Percentiles rank a stretch among this genome's conserved stretches.
These are phyloP conservation scores for Rallus limicola DNA, from an alignment of 2,113 vertebrate genomes.

Conservation along the genomic window DNA sequence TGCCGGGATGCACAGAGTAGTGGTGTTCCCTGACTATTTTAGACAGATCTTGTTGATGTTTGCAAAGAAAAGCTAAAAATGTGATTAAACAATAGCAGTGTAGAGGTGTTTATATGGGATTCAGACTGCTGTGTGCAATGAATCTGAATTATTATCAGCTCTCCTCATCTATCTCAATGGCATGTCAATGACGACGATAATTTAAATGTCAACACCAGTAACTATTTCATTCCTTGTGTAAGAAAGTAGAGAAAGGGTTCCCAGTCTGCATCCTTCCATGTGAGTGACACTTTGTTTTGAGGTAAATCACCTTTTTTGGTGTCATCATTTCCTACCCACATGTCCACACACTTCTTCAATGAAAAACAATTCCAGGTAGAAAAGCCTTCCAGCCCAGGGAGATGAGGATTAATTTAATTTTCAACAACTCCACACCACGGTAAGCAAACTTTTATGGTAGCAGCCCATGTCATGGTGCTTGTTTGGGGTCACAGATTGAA, in stretches of 20 bases:
- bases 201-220: constrained; percentile 47
- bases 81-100: not conserved
- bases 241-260: not conserved
- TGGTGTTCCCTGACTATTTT: not conserved
- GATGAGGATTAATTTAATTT: not conserved
- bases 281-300: not conserved
- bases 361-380: not conserved
- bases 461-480: not conserved
- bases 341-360: not conserved
- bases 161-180: constrained; percentile 16
- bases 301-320: not conserved
- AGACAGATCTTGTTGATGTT: not conserved
- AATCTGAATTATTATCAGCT: constrained; percentile 14
- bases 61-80: constrained; percentile 23
- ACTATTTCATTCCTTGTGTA: not conserved
- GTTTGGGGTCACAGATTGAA: not conserved
- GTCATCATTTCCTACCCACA: not conserved
- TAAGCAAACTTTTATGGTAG: not conserved
- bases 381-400: not conserved
- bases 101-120: not conserved
- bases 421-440: not conserved
- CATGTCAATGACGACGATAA: not conserved
- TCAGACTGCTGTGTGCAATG: not conserved
- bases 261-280: not conserved
- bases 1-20: not conserved